Evolutionary conservation across 2,888 invertebrate genomes (phyloP).

Genomic region (Pomacea canaliculata): DNA sequence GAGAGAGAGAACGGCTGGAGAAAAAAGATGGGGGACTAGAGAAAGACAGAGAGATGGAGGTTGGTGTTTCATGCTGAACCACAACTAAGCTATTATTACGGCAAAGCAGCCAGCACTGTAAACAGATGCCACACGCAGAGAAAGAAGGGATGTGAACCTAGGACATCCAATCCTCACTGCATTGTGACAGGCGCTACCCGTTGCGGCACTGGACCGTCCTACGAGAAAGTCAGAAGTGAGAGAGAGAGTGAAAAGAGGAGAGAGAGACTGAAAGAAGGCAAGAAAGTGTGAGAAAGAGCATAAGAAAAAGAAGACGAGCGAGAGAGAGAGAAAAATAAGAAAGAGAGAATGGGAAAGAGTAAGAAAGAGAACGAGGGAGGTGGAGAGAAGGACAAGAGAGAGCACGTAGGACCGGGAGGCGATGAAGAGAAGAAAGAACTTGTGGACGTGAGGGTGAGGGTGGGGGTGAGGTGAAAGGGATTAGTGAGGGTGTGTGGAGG

Average conservation of each 20-base stretch:
- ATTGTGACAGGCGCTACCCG: too few species aligned
- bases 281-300: conserved; percentile 6
- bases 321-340: neutral
- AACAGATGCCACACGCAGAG: too few species aligned
- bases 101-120: too few species aligned
- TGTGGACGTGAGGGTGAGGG: too few species aligned
- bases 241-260: neutral
- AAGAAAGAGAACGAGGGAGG: conserved; percentile 4
- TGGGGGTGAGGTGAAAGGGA: too few species aligned
- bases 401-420: too few species aligned
- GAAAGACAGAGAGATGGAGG: neutral
- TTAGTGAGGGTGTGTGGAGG: neutral
- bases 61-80: too few species aligned
- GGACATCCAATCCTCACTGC: too few species aligned
- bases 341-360: conserved; percentile 19
- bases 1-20: neutral
- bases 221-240: neutral
- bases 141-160: too few species aligned
- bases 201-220: neutral
- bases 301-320: conserved; percentile 11
- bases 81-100: too few species aligned
- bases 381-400: neutral
- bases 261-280: neutral
- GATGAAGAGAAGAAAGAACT: too few species aligned
- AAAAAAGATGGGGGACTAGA: neutral